A percentile compares a stretch with the other conserved stretches of the same genome.
These are phyloP conservation scores for Clusia tigrina DNA, from an alignment of 2,888 invertebrate genomes.

Conservation along the genomic window DNA sequence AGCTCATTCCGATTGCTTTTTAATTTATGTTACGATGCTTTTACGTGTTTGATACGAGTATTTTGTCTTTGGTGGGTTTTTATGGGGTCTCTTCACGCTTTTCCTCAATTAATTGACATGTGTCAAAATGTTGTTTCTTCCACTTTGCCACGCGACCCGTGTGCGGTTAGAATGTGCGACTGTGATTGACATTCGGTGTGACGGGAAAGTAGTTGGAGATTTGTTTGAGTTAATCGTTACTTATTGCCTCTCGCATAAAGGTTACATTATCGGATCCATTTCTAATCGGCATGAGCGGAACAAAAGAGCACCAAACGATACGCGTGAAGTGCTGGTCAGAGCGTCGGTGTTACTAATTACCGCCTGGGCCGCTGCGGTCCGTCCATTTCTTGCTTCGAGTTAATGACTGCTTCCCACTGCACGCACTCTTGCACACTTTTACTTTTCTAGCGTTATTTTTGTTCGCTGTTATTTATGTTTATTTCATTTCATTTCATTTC, in stretches of 20 bases:
- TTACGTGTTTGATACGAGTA: not conserved
- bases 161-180: no score
- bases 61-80: conserved; percentile 28
- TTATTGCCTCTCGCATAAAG: not conserved
- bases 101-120: conserved; percentile 48
- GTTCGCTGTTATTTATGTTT: not conserved
- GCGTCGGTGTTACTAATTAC: not conserved
- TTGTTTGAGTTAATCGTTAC: not conserved
- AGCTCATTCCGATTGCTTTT: not conserved
- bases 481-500: no score
- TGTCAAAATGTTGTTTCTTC: conserved; percentile 47
- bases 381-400: no score
- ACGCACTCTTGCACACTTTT: conserved; percentile 42
- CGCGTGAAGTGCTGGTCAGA: not conserved
- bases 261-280: not conserved
- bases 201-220: not conserved
- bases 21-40: not conserved
- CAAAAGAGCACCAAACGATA: not conserved
- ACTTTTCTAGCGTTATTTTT: conserved; percentile 15
- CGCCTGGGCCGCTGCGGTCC: no score
- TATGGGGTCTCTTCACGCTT: conserved; percentile 47
- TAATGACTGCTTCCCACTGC: conserved; percentile 15
- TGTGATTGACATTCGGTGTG: no score
- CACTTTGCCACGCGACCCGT: no score
- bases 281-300: not conserved